Evolutionary conservation across 1,140 invertebrate species (phyloP), one percentile per base, ranked within the genome.

Genomic region (Nephila pilipes): DNA sequence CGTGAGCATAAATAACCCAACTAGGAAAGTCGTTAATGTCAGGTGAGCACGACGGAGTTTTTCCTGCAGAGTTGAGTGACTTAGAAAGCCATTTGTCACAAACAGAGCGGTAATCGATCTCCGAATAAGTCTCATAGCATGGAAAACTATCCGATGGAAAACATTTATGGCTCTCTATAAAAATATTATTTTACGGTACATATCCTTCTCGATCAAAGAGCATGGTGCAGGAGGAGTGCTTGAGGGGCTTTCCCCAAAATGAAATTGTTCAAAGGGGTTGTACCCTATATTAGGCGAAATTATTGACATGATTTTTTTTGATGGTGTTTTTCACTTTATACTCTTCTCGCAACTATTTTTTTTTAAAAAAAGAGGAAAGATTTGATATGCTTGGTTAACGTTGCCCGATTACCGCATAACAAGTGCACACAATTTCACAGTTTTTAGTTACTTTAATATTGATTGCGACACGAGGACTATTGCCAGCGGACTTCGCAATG

Each of bases 151-250:
- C 85, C 29, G 85, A 83, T 57, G 46, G 57, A 54, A 87, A 87
- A 87, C 85, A 87, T 87, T 87, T 58, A 87, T 36, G 32, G 85
- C 85, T 36, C 58, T 20, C 85, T 81, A 60, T 58, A 60, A 87
- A 87, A 81, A 87, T 60, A 58, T 87, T 87, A 60, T 87, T 58
- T 87, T 87, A 87, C 85, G 85, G 85, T 60, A 87, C 57, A 60
- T 36, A 87, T 87, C 55, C 85, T 29, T 60, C 29, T 38, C 22
- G 25, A 36, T n/a, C 29, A 87, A 60, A 60, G 58, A 87, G 57
- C 58, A 18, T 29, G 55, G 46, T 22, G 20, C 10, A 36, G 29
- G 29, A 16, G 58, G 0, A 14, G 8, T 58, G 12, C 1, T 60
- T 0, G 57, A 10, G 85, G 85, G 85, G 25, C 14, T 25, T 10